phyloP scores from a whole-genome alignment of 2,797 vertebrate genomes.

The Coreius guichenoti region DNA sequence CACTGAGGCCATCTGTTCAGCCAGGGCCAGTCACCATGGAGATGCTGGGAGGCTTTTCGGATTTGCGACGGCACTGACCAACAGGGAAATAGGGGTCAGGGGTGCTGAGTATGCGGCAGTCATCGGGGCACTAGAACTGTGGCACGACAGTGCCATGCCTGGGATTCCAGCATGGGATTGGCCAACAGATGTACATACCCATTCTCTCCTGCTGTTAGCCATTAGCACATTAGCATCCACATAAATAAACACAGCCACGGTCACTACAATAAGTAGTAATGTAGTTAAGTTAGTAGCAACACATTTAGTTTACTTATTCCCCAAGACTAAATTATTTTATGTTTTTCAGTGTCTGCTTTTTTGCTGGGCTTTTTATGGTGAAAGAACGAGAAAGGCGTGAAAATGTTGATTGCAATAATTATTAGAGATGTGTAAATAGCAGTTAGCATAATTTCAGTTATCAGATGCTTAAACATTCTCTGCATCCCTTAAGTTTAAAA shows the following conservation, averaged over 20 bases:
- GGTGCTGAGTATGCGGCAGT: constrained; percentile 61
- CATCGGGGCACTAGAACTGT: constrained; percentile 63
- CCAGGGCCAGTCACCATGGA: constrained; percentile 85
- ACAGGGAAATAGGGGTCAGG: constrained; percentile 78
- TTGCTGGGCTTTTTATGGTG: not conserved
- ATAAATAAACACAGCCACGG: not conserved
- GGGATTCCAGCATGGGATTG: constrained; percentile 28
- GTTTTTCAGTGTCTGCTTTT: not conserved
- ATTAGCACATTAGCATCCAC: constrained; percentile 41
- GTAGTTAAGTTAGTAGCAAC: not conserved
- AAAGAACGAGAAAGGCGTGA: not conserved
- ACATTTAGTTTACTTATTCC: not conserved
- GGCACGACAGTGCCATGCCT: constrained; percentile 37
- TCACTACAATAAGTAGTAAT: not conserved
- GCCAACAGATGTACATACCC: constrained; percentile 4
- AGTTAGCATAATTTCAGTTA: not conserved
- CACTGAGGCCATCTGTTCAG: constrained; percentile 92
- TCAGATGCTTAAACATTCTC: not conserved
- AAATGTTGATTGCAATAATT: not conserved
- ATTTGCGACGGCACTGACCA: constrained; percentile 81
- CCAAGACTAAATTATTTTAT: not conserved
- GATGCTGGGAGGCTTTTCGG: constrained; percentile 89
- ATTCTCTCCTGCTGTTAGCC: constrained; percentile 42
- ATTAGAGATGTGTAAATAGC: not conserved
- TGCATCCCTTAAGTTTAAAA: constrained; percentile 7